A percentile compares a stretch with the other conserved stretches of the same genome.
phyloP scores from a whole-genome alignment of 1,140 invertebrate species.

The Drosophila asahinai region DNA sequence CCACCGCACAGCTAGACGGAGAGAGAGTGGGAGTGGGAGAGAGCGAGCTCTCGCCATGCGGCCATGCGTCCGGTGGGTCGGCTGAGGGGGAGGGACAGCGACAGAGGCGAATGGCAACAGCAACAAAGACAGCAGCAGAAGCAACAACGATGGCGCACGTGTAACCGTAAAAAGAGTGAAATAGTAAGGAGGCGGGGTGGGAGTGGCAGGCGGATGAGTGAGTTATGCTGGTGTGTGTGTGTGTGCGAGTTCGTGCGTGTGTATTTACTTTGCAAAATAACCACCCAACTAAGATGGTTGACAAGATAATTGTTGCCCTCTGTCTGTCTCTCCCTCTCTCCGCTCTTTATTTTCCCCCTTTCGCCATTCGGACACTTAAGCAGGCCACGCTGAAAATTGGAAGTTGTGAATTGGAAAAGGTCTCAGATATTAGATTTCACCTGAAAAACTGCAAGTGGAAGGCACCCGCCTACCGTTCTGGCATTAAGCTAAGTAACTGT shows the following conservation, averaged over 20 bases:
- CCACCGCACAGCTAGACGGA: slow-evolving; percentile 2
- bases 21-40: slow-evolving; percentile 6
- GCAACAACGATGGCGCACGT: slow-evolving; percentile 68
- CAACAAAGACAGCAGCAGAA: slow-evolving; percentile 20
- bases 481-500: not conserved
- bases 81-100: slow-evolving; percentile 3
- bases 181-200: slow-evolving; percentile 44
- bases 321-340: slow-evolving; percentile 20
- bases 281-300: slow-evolving; percentile 62
- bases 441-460: slow-evolving; percentile 22
- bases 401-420: slow-evolving; percentile 23
- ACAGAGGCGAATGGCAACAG: slow-evolving; percentile 6
- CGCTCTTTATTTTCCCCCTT: not conserved
- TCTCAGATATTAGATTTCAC: slow-evolving; percentile 35
- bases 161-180: slow-evolving; percentile 79
- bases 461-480: not conserved
- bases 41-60: slow-evolving; percentile 15
- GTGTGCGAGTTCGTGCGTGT: slow-evolving; percentile 27
- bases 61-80: not conserved
- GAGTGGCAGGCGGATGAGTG: slow-evolving; percentile 20
- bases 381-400: slow-evolving; percentile 5
- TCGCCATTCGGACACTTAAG: not conserved
- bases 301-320: slow-evolving; percentile 73
- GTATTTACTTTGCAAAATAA: slow-evolving; percentile 73
- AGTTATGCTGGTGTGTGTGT: slow-evolving; percentile 32